Conservation (phyloP, 2,113 vertebrate genomes). For the Pholis gunnellus region DNA sequence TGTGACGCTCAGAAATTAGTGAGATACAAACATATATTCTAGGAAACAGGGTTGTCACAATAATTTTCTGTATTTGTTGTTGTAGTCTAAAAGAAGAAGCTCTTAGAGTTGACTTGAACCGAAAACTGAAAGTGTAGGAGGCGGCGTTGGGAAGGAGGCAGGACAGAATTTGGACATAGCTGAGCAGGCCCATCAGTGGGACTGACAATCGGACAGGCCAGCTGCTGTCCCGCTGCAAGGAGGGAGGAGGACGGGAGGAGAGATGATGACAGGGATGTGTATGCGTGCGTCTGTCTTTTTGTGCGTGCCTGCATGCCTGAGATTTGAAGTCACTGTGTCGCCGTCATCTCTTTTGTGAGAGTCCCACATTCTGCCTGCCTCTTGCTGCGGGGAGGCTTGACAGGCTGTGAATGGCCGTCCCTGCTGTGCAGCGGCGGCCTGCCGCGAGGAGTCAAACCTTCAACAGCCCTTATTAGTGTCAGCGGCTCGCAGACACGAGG, state of each 20-base stretch:
- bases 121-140: background rate
- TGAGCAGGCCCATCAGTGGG: conserved; percentile 68
- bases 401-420: conserved; percentile 80
- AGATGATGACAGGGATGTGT: conserved; percentile 53
- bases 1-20: too few species aligned
- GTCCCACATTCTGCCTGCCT: conserved; percentile 68
- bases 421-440: conserved; percentile 76
- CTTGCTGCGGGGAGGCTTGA: conserved; percentile 70
- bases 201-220: conserved; percentile 72
- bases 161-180: conserved; percentile 63
- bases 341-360: conserved; percentile 74
- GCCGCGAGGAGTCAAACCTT: conserved; percentile 79
- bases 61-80: background rate
- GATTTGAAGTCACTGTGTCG: conserved; percentile 74
- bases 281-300: conserved; percentile 51
- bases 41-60: background rate
- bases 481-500: conserved; percentile 70
- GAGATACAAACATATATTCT: background rate
- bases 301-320: conserved; percentile 70
- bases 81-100: background rate
- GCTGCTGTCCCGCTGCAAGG: conserved; percentile 71
- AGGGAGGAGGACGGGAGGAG: conserved; percentile 46
- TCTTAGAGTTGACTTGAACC: background rate
- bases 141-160: conserved; percentile 16
- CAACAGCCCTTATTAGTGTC: conserved; percentile 82